phyloP scores from a whole-genome alignment of 2,888 invertebrate species.

The Cylloceria caligata region DNA sequence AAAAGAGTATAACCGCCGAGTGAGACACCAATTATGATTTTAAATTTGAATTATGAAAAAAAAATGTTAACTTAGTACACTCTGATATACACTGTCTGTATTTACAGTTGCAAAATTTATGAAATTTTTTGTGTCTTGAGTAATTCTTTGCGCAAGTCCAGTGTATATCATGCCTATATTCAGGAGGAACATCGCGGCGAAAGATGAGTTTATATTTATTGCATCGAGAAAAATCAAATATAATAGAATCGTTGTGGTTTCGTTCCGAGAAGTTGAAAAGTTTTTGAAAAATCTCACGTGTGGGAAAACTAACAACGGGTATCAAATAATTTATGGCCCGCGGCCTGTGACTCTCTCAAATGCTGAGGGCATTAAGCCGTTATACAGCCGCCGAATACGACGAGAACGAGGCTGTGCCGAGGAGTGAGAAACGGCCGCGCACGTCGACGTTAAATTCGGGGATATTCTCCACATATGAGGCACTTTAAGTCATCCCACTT shows the following conservation, averaged over 20 bases:
- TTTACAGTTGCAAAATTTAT: too few relatives aligned
- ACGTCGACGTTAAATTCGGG: slow-evolving; percentile 43
- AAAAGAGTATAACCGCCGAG: too few relatives aligned
- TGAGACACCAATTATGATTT: too few relatives aligned
- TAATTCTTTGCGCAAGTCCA: neutral
- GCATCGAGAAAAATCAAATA: neutral
- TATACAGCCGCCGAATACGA: slow-evolving; percentile 49
- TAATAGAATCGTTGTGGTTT: neutral
- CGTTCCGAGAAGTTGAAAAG: slow-evolving; percentile 10
- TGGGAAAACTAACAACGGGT: slow-evolving; percentile 17
- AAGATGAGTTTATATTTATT: neutral
- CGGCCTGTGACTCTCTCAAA: slow-evolving; percentile 53
- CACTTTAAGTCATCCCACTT: slow-evolving; percentile 66
- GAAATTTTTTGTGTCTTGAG: neutral
- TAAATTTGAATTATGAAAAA: too few relatives aligned
- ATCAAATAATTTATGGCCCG: slow-evolving; percentile 63
- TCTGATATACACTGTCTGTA: too few relatives aligned
- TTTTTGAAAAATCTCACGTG: slow-evolving; percentile 23
- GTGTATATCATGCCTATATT: neutral
- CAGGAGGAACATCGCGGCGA: neutral
- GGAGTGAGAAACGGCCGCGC: slow-evolving; percentile 60
- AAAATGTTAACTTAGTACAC: too few relatives aligned
- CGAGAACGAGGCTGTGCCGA: slow-evolving; percentile 43
- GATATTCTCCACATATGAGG: slow-evolving; percentile 58
- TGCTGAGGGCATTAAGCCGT: slow-evolving; percentile 61